A percentile compares a stretch with the other conserved stretches of the same genome.
Evolutionary conservation across 2,888 invertebrate genomes (phyloP).

Genomic region (Pandemis heparana): DNA sequence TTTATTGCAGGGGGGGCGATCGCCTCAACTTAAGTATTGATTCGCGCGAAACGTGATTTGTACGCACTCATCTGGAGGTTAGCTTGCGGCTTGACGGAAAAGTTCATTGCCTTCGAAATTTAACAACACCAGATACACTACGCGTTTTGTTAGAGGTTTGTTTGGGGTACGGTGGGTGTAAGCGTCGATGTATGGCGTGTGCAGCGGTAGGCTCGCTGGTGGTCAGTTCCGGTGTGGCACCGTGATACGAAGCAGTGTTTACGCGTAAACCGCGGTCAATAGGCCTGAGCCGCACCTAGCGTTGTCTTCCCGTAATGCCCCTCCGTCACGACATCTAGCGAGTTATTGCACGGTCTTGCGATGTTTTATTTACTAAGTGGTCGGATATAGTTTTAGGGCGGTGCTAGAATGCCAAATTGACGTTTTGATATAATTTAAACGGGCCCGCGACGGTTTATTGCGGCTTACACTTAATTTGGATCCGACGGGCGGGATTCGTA

Average conservation of each 20-base stretch:
- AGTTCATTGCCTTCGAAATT: slow-evolving; percentile 58
- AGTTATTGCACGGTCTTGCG: slow-evolving; percentile 63
- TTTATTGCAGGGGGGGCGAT: slow-evolving; percentile 83
- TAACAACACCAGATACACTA: slow-evolving; percentile 53
- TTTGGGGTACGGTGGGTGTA: background rate
- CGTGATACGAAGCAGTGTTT: slow-evolving; percentile 72
- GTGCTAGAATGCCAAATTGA: slow-evolving; percentile 73
- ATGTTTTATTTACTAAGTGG: slow-evolving; percentile 83
- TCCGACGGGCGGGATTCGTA: slow-evolving; percentile 31
- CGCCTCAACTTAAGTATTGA: slow-evolving; percentile 86
- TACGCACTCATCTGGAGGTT: slow-evolving; percentile 84
- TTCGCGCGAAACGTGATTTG: slow-evolving; percentile 86
- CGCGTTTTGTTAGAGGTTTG: slow-evolving; percentile 41
- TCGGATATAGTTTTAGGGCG: slow-evolving; percentile 64
- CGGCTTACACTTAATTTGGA: slow-evolving; percentile 36
- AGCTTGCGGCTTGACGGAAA: slow-evolving; percentile 67
- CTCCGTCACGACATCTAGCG: slow-evolving; percentile 79
- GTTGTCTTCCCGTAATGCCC: slow-evolving; percentile 79
- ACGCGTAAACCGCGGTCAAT: slow-evolving; percentile 80
- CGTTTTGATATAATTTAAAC: slow-evolving; percentile 73
- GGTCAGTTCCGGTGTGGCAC: slow-evolving; percentile 25
- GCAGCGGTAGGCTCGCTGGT: slow-evolving; percentile 41
- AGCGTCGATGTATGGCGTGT: slow-evolving; percentile 51
- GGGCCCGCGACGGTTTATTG: slow-evolving; percentile 47
- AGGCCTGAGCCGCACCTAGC: slow-evolving; percentile 79